Evolutionary conservation across 2,113 vertebrate genomes (phyloP), one percentile per base, ranked within the genome.

Genomic region (Paramormyrops kingsleyae): DNA sequence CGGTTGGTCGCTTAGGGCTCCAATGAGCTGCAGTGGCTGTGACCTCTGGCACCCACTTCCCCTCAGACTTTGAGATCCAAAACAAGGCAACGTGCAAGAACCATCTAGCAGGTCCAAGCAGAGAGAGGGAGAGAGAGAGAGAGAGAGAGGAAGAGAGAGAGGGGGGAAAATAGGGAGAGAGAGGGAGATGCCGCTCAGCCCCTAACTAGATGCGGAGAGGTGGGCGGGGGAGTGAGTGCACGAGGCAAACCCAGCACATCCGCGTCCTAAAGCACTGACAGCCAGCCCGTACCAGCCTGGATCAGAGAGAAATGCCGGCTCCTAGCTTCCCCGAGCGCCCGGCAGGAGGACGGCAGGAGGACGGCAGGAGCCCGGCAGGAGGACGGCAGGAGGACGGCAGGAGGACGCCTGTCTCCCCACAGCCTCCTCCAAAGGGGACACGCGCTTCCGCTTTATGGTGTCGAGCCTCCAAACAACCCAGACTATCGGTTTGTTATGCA

Each of bases 11-110:
- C n/a, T 50, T 47, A 44, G 56, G 31, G 46, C 46, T 39, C 19
- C 35, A 88, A 77, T 84, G 35, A 83, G 83, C 77, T 46, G 70
- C 77, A 70, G 31, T 50, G 15, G 39, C 88, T 49, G 21, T 91
- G 93, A 92, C 92, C 92, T 92, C 89, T 90, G 80, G 87, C 15
- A 52, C 50, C 24, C 87, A 27, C 10, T 87, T 46, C 59, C n/a
- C 19, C 17, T 8, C 24, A 17, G 5, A 47, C 39, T 42, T 47
- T 83, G 31, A 86, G 27, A 85, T 24, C 42, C n/a, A 86, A 90
- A 50, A 35, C n/a, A 90, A 31, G 42, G 17, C 24, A 66, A n/a
- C 19, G 27, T 5, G 5, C 87, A 59, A 56, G 21, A 56, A 59
- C n/a, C 2, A 39, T 56, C 21, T 52, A 85, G 31, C 27, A 84